Evolutionary conservation across 2,888 invertebrate species (phyloP).

Genomic region (Halocaridina rubra): DNA sequence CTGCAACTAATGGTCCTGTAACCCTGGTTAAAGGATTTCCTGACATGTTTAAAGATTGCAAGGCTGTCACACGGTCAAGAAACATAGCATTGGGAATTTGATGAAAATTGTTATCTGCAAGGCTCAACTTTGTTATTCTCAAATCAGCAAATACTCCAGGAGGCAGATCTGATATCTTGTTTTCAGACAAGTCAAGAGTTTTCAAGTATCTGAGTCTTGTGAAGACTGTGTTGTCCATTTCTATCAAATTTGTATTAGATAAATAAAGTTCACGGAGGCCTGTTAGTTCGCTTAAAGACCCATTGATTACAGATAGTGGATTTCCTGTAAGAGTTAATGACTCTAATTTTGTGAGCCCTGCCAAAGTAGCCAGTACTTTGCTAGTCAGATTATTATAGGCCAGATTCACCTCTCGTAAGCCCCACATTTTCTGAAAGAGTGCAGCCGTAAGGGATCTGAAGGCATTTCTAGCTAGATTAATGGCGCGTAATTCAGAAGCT

Average conservation of each 20-base stretch:
- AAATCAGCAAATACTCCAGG: slow-evolving; percentile 59
- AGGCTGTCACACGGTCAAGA: slow-evolving; percentile 78
- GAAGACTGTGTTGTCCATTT: slow-evolving; percentile 51
- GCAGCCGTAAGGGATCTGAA: slow-evolving; percentile 64
- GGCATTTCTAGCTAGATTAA: slow-evolving; percentile 66
- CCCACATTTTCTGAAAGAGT: slow-evolving; percentile 65
- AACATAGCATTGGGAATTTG: slow-evolving; percentile 71
- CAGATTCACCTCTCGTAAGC: slow-evolving; percentile 65
- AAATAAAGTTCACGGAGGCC: slow-evolving; percentile 46
- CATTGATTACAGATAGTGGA: slow-evolving; percentile 40
- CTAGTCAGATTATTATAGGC: slow-evolving; percentile 65
- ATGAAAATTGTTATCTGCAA: slow-evolving; percentile 65
- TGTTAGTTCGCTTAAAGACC: slow-evolving; percentile 33
- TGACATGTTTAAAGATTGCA: slow-evolving; percentile 84
- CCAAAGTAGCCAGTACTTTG: slow-evolving; percentile 65
- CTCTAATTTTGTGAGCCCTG: slow-evolving; percentile 64
- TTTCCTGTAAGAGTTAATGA: slow-evolving; percentile 54
- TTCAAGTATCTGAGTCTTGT: slow-evolving; percentile 29
- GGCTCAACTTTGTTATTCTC: slow-evolving; percentile 65
- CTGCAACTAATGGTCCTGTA: slow-evolving; percentile 44
- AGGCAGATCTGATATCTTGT: slow-evolving; percentile 62
- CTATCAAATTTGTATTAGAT: slow-evolving; percentile 38
- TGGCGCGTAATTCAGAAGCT: slow-evolving; percentile 61
- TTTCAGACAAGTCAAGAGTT: slow-evolving; percentile 59
- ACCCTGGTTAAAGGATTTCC: slow-evolving; percentile 77